A percentile compares a stretch with the other conserved stretches of the same genome.
phyloP scores from a whole-genome alignment of 2,888 invertebrate species.

The Dicycla oo region DNA sequence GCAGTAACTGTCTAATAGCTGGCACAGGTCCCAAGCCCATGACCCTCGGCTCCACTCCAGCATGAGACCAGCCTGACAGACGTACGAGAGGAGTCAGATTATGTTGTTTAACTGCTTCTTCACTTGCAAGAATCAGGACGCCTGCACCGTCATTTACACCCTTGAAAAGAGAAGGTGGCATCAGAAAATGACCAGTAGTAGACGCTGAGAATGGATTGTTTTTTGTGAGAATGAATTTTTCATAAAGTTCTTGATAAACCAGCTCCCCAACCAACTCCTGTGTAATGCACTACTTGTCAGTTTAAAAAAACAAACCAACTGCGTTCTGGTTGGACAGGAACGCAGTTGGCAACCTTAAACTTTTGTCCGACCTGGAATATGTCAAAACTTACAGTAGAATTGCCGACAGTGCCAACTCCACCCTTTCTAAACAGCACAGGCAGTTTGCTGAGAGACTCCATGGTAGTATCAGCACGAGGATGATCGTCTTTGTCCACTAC shows the following conservation, averaged over 20 bases:
- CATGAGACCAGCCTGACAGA: constrained; percentile 95
- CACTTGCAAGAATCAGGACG: constrained; percentile 96
- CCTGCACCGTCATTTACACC: constrained; percentile 99
- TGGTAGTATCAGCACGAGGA: constrained; percentile 95
- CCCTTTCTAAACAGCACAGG: constrained; percentile 97
- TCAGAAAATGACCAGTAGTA: background rate
- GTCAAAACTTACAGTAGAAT: constrained; percentile 93
- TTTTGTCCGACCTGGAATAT: background rate
- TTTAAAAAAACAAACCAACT: background rate
- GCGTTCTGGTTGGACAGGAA: background rate
- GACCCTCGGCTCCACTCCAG: constrained; percentile 98
- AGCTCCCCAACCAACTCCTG: too few relatives aligned
- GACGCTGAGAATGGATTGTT: background rate
- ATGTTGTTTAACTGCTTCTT: constrained; percentile 93
- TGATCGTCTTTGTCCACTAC: constrained; percentile 97
- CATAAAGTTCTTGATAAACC: too few relatives aligned
- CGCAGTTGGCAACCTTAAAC: background rate
- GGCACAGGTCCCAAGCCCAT: constrained; percentile 99
- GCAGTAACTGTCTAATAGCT: constrained; percentile 96
- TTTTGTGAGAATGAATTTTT: too few relatives aligned
- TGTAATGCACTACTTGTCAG: too few relatives aligned
- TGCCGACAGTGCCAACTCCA: constrained; percentile 98
- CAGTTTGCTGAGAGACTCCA: constrained; percentile 95
- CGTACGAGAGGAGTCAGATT: constrained; percentile 96
- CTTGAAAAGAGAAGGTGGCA: constrained; percentile 79